Evolutionary conservation across 2,797 vertebrate species (phyloP), one percentile per base, ranked within the genome.

Genomic region (Darevskia mixta): DNA sequence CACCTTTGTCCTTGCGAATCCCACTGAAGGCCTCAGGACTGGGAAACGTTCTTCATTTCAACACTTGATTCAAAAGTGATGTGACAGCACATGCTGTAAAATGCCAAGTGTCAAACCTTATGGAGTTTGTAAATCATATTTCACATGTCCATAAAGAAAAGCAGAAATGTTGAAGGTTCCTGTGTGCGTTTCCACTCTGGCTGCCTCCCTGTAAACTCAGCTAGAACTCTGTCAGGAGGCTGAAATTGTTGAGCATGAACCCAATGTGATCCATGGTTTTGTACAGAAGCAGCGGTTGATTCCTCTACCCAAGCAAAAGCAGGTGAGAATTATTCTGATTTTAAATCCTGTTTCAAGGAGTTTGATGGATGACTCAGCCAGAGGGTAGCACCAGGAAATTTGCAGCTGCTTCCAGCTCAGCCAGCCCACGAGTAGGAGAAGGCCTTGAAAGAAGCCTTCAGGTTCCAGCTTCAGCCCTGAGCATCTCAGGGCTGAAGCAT

Each of bases 121-220:
- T 87, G 79, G 82, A 95, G 93, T 90, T 84, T 92, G 86, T 83
- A 91, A 89, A 91, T 55, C 93, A 88, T 18, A 8, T 0, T 38
- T 94, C 55, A 35, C 43, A n/a, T 61, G 58, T 18, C 87, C 83
- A 45, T 35, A 86, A 85, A 3, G 2, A 3, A 64, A 2, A 89
- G 27, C 25, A 18, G 43, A 89, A 69, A 41, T 43, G 45, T 1
- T 82, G 85, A 90, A 1, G 18, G 38, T 20, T 86, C 87, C 72
- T 69, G 87, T 27, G 49, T 29, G 32, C 35, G 29, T 6, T 8
- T 79, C 29, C 85, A 64, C 61, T 55, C 13, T 0, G 49, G 29
- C 49, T 58, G 55, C 81, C n/a, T 32, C 58, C 67, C 86, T 55
- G 43, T 55, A 6, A 67, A 23, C 32, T 79, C 55, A 38, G 55